These are phyloP conservation scores for Dendroctonus valens DNA, from an alignment of 1,140 invertebrate species.

Conservation along the genomic window DNA sequence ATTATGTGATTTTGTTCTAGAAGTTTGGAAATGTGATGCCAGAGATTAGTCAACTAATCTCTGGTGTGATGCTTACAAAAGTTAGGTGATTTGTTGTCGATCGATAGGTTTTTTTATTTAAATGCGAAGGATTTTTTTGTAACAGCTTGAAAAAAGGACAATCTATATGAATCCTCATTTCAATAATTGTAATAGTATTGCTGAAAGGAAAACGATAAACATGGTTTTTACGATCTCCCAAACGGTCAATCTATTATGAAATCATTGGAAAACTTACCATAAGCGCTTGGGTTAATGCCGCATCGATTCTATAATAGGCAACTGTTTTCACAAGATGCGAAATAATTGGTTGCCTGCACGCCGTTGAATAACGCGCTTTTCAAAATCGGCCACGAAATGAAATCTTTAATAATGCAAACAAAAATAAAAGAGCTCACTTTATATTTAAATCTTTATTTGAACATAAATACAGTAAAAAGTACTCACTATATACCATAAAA, in stretches of 20 bases:
- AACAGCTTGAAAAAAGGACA: too few species aligned
- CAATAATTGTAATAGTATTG: too few species aligned
- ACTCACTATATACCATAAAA: conserved; percentile 14
- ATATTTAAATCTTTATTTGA: conserved; percentile 28
- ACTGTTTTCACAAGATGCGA: not conserved
- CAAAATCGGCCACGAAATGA: not conserved
- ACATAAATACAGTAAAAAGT: conserved; percentile 35
- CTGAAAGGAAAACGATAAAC: conserved; percentile 3
- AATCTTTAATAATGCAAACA: too few species aligned
- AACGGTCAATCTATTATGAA: not conserved
- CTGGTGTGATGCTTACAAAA: too few species aligned
- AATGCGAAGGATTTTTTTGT: too few species aligned
- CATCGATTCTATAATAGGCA: not conserved
- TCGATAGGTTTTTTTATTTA: too few species aligned
- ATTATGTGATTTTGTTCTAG: too few species aligned
- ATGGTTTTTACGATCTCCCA: not conserved
- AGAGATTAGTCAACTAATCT: too few species aligned
- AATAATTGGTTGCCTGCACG: conserved; percentile 9
- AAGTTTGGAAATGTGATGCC: too few species aligned
- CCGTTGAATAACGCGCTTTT: conserved; percentile 1
- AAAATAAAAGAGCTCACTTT: not conserved
- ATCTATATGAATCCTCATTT: too few species aligned
- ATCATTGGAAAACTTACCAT: conserved; percentile 1
- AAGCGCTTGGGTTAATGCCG: conserved; percentile 2
- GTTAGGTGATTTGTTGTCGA: too few species aligned